phyloP scores from a whole-genome alignment of 2,888 invertebrate genomes.

The Congeria kusceri region DNA sequence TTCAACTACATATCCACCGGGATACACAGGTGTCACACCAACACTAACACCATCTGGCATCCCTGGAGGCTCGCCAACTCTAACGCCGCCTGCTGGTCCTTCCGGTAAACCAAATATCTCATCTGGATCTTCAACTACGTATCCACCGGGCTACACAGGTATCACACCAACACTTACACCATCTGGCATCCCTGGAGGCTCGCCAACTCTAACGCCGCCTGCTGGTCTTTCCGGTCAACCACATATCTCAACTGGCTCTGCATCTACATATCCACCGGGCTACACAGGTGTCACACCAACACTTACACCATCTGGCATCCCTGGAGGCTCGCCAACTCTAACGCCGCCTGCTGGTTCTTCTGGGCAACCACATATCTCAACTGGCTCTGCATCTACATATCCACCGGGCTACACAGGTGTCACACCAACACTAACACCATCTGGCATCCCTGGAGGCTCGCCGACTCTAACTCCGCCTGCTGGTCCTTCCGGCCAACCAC shows the following conservation, averaged over 20 bases:
- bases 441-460: no score
- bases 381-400: no score
- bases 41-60: slow-evolving; percentile 47
- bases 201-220: slow-evolving; percentile 46
- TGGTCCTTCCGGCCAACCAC: no score
- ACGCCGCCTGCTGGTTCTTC: slow-evolving; percentile 42
- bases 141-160: slow-evolving; percentile 56
- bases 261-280: slow-evolving; percentile 55
- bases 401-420: no score
- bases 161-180: no score
- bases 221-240: slow-evolving; percentile 19
- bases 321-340: slow-evolving; percentile 49
- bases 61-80: slow-evolving; percentile 2
- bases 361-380: no score
- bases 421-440: no score
- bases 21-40: slow-evolving; percentile 34
- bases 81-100: slow-evolving; percentile 13
- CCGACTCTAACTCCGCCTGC: slow-evolving; percentile 32
- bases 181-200: slow-evolving; percentile 40
- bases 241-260: no score
- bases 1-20: slow-evolving; percentile 33
- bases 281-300: slow-evolving; percentile 32
- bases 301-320: no score
- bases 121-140: slow-evolving; percentile 49
- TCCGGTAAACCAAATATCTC: no score